These are phyloP conservation scores for Saturnia japonica DNA, from an alignment of 2,888 invertebrate species.

Conservation along the genomic window DNA sequence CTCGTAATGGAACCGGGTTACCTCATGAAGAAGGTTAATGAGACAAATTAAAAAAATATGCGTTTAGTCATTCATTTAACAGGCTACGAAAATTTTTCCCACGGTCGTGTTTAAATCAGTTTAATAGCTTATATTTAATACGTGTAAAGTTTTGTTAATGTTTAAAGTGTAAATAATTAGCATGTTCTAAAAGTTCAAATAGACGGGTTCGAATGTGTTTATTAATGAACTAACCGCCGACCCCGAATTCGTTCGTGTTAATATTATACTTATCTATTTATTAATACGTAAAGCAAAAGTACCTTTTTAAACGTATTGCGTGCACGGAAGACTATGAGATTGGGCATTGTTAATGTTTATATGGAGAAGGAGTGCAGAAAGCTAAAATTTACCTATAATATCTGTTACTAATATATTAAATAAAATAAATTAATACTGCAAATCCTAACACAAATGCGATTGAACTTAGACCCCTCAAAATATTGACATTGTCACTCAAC, in stretches of 20 bases:
- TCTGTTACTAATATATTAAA: too few species aligned
- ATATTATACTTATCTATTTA: too few species aligned
- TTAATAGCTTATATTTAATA: not conserved
- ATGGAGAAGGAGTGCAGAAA: too few species aligned
- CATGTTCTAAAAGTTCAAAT: not conserved
- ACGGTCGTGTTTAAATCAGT: not conserved
- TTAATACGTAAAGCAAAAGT: too few species aligned
- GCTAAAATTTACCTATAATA: too few species aligned
- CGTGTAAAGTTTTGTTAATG: not conserved
- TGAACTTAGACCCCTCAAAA: too few species aligned
- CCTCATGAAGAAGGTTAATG: not conserved
- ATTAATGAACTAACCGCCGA: not conserved
- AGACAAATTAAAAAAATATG: slow-evolving; percentile 4
- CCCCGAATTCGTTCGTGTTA: not conserved
- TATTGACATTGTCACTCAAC: too few species aligned
- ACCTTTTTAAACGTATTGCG: too few species aligned
- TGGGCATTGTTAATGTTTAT: too few species aligned
- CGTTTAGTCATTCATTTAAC: not conserved
- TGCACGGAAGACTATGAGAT: too few species aligned
- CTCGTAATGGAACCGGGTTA: not conserved
- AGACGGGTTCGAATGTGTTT: not conserved
- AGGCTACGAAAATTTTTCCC: not conserved
- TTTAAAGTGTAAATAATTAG: not conserved
- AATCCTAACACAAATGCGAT: too few species aligned
- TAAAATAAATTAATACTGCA: too few species aligned